Evolutionary conservation across 2,113 vertebrate species (phyloP), one percentile per base, ranked within the genome.

Genomic region (Pomatostomus ruficeps): DNA sequence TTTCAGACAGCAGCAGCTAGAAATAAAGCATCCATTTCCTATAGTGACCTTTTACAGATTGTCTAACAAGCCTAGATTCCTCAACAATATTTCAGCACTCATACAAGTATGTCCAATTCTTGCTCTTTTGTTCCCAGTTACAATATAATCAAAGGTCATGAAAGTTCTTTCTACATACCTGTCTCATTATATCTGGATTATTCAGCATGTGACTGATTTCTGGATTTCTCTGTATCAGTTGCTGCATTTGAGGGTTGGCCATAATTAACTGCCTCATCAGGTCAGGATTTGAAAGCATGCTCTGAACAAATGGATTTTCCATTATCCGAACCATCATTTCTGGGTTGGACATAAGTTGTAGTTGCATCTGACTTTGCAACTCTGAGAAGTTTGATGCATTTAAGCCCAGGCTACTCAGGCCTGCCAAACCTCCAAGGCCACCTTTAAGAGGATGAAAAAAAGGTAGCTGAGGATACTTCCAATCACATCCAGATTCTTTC

Each of bases 281-380:
- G 72, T 98, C 98, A 63, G 98, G 98, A 94, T 98, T 98, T 91
- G 98, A 98, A 70, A 98, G 98, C 98, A 98, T 98, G 91, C 98
- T 98, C 96, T 98, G 98, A 85, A 98, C 98, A 93, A 98, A 98
- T 20, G 98, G 98, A 88, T 98, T 98, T 89, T 98, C 98, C 98
- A 98, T 98, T 83, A 98, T 98, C 94, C 97, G 98, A 90, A 98
- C 98, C 98, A 98, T 98, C 98, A 98, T 98, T 95, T 98, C 98
- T 8, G 98, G 98, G 93, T 98, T 98, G 67, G 98, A 98, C 98
- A 98, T 97, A 76, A 98, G 98, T 25, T 98, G 98, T 5, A 97
- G 97, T 48, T 98, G 98, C 98, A 98, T 98, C 89, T 98, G 98
- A 94, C 97, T 98, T 55, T 98, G 98, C 38, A 98, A 87, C 93